Evolutionary conservation across 1,140 invertebrate genomes (phyloP).

Genomic region (Babylonia areolata): DNA sequence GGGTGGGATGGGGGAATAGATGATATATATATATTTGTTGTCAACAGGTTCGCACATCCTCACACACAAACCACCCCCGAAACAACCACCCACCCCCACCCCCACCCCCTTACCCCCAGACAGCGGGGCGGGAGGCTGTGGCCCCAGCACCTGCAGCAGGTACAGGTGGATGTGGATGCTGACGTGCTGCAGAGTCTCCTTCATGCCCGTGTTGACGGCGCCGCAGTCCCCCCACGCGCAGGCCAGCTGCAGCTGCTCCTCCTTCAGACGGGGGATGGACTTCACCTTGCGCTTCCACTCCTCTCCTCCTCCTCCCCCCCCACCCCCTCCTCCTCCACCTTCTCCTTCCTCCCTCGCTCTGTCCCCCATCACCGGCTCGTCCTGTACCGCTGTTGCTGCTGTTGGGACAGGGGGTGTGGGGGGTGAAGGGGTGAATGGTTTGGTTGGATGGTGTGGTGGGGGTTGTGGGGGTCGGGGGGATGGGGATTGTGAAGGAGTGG

Average conservation of each 20-base stretch:
- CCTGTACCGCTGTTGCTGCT: no score
- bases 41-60: neutral
- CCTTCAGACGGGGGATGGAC: neutral
- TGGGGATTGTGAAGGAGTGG: no score
- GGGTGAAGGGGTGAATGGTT: no score
- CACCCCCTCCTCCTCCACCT: neutral
- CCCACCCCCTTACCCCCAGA: neutral
- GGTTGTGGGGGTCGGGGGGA: no score
- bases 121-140: neutral
- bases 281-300: neutral
- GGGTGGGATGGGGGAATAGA: neutral
- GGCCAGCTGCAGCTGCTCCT: neutral
- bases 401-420: no score
- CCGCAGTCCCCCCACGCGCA: slow-evolving; percentile 8
- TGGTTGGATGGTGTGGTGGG: no score
- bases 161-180: neutral
- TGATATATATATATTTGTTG: neutral
- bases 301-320: neutral
- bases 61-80: neutral
- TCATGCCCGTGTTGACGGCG: neutral
- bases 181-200: neutral
- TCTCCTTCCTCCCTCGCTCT: neutral
- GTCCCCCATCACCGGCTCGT: no score
- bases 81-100: no score
- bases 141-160: neutral